These are phyloP conservation scores for Colostygia pectinataria DNA, from an alignment of 2,888 invertebrate species.

Conservation along the genomic window DNA sequence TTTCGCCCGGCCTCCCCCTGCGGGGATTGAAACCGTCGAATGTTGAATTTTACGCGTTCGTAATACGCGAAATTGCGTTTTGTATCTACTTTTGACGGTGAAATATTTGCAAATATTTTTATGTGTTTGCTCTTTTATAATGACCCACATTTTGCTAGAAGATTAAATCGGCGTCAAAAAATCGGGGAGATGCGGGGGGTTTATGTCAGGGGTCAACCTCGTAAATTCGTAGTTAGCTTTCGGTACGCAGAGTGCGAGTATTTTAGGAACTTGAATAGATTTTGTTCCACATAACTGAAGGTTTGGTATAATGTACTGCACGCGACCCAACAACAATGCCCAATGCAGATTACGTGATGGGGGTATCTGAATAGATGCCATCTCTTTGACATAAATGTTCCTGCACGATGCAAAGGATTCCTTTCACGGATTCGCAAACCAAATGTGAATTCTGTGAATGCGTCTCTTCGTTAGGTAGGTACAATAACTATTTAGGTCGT, in stretches of 20 bases:
- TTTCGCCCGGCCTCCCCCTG: conserved; percentile 52
- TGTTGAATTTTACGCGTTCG: conserved; percentile 61
- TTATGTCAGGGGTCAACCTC: conserved; percentile 50
- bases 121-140: conserved; percentile 31
- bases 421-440: conserved; percentile 32
- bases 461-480: conserved; percentile 13
- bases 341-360: conserved; percentile 46
- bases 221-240: conserved; percentile 61
- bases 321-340: conserved; percentile 36
- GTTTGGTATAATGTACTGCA: conserved; percentile 48
- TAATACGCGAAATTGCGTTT: conserved; percentile 49
- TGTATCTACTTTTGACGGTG: conserved; percentile 44
- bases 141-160: conserved; percentile 44
- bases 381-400: conserved; percentile 36
- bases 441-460: conserved; percentile 30
- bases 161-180: conserved; percentile 49
- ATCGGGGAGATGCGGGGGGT: conserved; percentile 55
- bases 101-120: conserved; percentile 38
- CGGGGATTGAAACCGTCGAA: conserved; percentile 55
- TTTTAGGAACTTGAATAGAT: conserved; percentile 52
- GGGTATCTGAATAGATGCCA: conserved; percentile 37
- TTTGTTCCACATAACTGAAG: conserved; percentile 40
- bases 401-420: conserved; percentile 33
- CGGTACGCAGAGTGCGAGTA: conserved; percentile 54
- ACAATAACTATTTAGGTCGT: conserved; percentile 23